Percentiles rank a stretch among this genome's conserved stretches.
phyloP scores from a whole-genome alignment of 2,113 vertebrate species.

The Salminus brasiliensis region DNA sequence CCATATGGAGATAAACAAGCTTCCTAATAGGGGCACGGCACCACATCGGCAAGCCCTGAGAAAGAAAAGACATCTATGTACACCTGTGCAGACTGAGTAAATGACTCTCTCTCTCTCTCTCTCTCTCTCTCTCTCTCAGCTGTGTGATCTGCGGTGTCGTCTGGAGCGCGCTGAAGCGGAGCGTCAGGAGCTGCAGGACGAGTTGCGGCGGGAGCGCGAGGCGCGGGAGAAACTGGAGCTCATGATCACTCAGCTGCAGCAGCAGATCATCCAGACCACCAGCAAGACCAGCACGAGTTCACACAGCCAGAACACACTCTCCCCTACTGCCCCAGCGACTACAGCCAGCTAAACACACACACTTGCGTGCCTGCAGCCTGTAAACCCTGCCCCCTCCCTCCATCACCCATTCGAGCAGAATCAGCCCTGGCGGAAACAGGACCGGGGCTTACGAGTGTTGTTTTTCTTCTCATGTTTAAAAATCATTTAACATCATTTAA shows the following conservation, averaged over 20 bases:
- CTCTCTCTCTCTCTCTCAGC: constrained; percentile 65
- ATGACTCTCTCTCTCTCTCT: constrained; percentile 37
- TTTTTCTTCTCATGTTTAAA: constrained; percentile 30
- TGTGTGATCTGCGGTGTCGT: constrained; percentile 88
- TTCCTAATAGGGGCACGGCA: too few species aligned
- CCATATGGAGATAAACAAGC: too few species aligned
- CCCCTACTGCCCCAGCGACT: constrained; percentile 57
- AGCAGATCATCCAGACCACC: constrained; percentile 83
- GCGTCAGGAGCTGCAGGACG: constrained; percentile 93
- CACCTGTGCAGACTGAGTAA: too few species aligned
- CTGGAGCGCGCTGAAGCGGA: constrained; percentile 91
- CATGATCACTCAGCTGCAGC: constrained; percentile 89
- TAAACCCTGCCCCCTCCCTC: not conserved
- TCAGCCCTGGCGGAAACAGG: constrained; percentile 54
- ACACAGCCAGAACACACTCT: constrained; percentile 67
- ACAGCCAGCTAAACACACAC: constrained; percentile 36
- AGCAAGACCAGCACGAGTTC: constrained; percentile 55
- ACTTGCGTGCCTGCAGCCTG: constrained; percentile 43
- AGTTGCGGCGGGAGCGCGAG: constrained; percentile 89
- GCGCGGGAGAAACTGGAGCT: constrained; percentile 90
- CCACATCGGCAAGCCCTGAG: too few species aligned
- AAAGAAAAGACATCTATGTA: too few species aligned
- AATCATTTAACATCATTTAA: constrained; percentile 37
- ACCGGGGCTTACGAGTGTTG: constrained; percentile 15
- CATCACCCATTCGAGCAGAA: not conserved